Base-by-base conservation (phyloP, 2,888 invertebrate genomes). In the Augiades crinisus region DNA sequence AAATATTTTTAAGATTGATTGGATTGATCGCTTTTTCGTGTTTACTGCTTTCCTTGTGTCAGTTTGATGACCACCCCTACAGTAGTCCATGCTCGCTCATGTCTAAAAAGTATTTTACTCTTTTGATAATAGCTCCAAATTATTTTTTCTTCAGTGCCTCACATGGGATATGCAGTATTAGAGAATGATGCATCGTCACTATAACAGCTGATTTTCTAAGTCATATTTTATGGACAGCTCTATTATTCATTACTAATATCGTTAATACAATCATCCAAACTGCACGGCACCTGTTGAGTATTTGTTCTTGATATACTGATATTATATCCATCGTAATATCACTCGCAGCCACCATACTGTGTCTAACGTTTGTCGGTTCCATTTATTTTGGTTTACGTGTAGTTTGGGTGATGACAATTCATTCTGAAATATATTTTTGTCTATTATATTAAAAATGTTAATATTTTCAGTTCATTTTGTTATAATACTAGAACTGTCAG, bases 21-120 rank as follows among this genome's bases (percentile, higher is more conserved):
- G 89, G 90, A 90, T 90, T 90, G 90, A 90, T 81, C 90, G 91
- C 91, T 91, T 88, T 85, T 85, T 90, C 90, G 89, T 91, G 90
- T 91, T 85, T 90, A 90, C 84, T 83, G 91, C 91, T 91, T 91
- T 91, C 86, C 90, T 91, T 91, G 90, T 91, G 90, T 90, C 89
- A 86, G 89, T 87, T 90, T 90, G 88, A 81, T 89, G 89, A 89
- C 87, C 86, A 81, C 81, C 85, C 89, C 86, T 81, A 71, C 71
- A 86, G 88, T 90, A 90, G 90, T 79, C 89, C 87, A 87, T 88
- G 90, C 88, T 89, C 89, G 87, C 81, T 87, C 89, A 85, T 86
- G 72, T 79, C 80, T 76, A 81, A 66, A 75, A 79, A 76, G 72
- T 83, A 81, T 81, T 86, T 78, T 83, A 78, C 80, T 84, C 77